A percentile compares a stretch with the other conserved stretches of the same genome.
Evolutionary conservation across 2,888 invertebrate species (phyloP).

Genomic region (Calameuta idolon): DNA sequence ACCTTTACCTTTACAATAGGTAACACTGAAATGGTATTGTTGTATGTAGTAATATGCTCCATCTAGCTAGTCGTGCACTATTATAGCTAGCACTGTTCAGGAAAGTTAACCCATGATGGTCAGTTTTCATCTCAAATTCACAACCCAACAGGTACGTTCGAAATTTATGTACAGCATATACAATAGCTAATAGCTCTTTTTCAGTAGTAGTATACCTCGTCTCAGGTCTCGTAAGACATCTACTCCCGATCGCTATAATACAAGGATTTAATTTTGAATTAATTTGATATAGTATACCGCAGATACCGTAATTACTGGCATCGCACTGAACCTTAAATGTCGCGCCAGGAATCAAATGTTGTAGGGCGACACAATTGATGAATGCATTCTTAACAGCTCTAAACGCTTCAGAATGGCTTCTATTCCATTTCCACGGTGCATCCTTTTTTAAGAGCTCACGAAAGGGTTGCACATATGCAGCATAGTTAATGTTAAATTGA

Average conservation of each 20-base stretch:
- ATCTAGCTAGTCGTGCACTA: slow-evolving; percentile 11
- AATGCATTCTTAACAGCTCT: slow-evolving; percentile 17
- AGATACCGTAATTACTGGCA: slow-evolving; percentile 17
- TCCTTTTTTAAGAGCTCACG: slow-evolving; percentile 26
- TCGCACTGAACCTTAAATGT: slow-evolving; percentile 26
- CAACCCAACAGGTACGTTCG: slow-evolving; percentile 31
- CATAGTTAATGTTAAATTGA: slow-evolving; percentile 21
- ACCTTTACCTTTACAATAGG: slow-evolving; percentile 17
- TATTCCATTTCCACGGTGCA: slow-evolving; percentile 31
- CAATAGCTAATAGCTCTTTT: slow-evolving; percentile 32
- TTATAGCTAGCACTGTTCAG: slow-evolving; percentile 3
- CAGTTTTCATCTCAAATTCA: too few species aligned
- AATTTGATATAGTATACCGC: slow-evolving; percentile 26
- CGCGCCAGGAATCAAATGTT: slow-evolving; percentile 11
- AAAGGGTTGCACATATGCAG: slow-evolving; percentile 17
- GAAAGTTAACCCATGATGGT: not conserved
- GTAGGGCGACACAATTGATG: not conserved
- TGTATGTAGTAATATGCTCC: slow-evolving; percentile 11
- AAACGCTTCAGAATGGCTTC: slow-evolving; percentile 25
- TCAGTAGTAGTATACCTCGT: slow-evolving; percentile 24
- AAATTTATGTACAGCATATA: slow-evolving; percentile 36
- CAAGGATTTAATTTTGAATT: slow-evolving; percentile 4
- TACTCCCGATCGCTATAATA: slow-evolving; percentile 35
- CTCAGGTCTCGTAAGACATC: slow-evolving; percentile 5
- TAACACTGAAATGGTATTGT: slow-evolving; percentile 16